Base-by-base conservation (phyloP, 2,888 invertebrate species). In the Conops quadrifasciatus region DNA sequence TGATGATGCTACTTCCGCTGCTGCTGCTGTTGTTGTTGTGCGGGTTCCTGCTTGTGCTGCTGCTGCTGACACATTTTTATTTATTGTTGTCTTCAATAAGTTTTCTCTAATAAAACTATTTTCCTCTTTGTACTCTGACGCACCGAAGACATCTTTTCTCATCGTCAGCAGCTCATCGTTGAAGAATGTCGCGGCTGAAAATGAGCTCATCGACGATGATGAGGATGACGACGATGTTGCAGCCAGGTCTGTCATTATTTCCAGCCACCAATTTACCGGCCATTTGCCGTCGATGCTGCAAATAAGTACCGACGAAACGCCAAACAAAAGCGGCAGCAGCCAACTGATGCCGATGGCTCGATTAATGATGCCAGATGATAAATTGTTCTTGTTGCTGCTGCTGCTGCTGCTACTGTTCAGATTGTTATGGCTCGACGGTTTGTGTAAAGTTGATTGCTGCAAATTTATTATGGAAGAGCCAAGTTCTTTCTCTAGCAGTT, bases 241-340 rank as follows among this genome's bases (percentile, higher is more conserved):
- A 21, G 65, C 30, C 24, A 58, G 16, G 43, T 60, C 56, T 24
- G 70, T 73, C 78, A 77, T 77, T 71, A 87, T 86, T 73, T 89
- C 87, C 74, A 91, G 84, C 91, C 91, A 91, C 91, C 91, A 91
- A 62, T 90, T 82, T n/a, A 80, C 80, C 74, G 86, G 85, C 83
- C 85, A 84, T 77, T 85, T 83, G 74, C 83, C 86, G 75, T 84
- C 84, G 72, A 86, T 86, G 77, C 82, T 84, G 79, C 85, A 85
- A 75, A 86, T 85, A 74, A 86, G 81, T 71, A 85, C 85, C 71
- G 84, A 82, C 67, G 84, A 81, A 71, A 86, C 82, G 45, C 86
- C 85, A 76, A 84, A 86, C 36, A 86, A 78, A 58, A 86, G 77
- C 70, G 86, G 86, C 74, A 86, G 70, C 67, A 86, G 73, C 86